Evolutionary conservation across 2,888 invertebrate genomes (phyloP).

Genomic region (Stenotaenia linearis): DNA sequence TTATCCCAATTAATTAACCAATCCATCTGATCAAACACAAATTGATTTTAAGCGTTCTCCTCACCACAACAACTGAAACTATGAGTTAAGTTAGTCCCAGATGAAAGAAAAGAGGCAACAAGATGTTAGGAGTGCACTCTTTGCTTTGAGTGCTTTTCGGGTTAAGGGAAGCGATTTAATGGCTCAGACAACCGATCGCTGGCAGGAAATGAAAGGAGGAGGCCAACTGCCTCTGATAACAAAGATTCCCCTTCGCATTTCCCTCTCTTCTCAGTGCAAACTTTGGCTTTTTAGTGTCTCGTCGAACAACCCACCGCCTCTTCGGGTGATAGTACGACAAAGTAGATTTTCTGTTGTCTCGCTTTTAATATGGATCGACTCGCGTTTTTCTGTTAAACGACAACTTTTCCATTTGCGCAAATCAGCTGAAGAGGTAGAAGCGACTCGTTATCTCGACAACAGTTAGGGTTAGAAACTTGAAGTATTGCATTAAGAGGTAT

Average conservation of each 20-base stretch:
- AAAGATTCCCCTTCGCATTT: neutral
- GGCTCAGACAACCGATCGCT: neutral
- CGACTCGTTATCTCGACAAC: neutral
- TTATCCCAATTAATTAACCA: neutral
- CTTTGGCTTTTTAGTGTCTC: neutral
- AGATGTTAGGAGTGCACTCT: neutral
- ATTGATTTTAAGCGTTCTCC: neutral
- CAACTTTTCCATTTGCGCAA: neutral
- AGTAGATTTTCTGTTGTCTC: neutral
- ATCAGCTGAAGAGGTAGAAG: neutral
- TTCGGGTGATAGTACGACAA: neutral
- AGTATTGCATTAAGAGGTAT: no score
- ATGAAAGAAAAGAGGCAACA: neutral
- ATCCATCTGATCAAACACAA: neutral
- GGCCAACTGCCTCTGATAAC: constrained; percentile 9
- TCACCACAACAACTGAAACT: neutral
- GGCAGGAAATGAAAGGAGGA: neutral
- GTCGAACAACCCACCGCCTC: neutral
- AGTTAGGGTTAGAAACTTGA: no score
- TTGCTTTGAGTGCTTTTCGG: neutral
- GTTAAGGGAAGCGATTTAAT: constrained; percentile 4
- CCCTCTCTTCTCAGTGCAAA: neutral
- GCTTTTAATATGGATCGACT: neutral
- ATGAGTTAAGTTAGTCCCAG: neutral
- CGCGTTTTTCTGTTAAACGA: no score